These are phyloP conservation scores for Dasyurus viverrinus DNA, from an alignment of 2,113 vertebrate species.

Conservation along the genomic window DNA sequence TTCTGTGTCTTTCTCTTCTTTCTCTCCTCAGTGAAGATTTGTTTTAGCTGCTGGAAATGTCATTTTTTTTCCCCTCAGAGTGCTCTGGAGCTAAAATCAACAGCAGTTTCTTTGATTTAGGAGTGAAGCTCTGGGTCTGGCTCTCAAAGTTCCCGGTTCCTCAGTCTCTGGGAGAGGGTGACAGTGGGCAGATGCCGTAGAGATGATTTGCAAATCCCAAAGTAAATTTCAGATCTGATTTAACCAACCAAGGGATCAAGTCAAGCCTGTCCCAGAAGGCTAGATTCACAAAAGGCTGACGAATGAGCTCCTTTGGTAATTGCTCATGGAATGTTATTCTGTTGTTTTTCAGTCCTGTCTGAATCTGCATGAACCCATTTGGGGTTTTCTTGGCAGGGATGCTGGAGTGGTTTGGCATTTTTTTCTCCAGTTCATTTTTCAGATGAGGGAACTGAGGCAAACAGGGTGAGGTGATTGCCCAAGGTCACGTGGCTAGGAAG, in stretches of 20 bases:
- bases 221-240: constrained; percentile 78
- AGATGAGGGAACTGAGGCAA: too few species aligned
- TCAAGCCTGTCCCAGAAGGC: constrained; percentile 61
- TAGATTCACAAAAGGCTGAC: constrained; percentile 57
- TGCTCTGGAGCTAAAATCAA: constrained; percentile 62
- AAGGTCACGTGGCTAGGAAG: background rate
- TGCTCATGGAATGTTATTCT: background rate
- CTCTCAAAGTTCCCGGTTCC: constrained; percentile 61
- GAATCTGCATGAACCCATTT: too few species aligned
- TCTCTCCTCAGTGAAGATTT: constrained; percentile 66
- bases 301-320: constrained; percentile 25
- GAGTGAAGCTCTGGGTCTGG: constrained; percentile 47
- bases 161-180: constrained; percentile 55
- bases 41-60: constrained; percentile 80
- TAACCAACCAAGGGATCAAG: constrained; percentile 70
- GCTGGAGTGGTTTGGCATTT: too few species aligned
- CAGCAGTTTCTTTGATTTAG: constrained; percentile 62
- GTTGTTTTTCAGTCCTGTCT: too few species aligned
- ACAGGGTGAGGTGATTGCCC: background rate
- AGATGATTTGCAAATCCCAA: constrained; percentile 72
- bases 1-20: constrained; percentile 75
- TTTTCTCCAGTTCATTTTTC: too few species aligned
- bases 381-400: too few species aligned
- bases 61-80: constrained; percentile 73
- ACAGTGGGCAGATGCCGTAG: constrained; percentile 29